Conservation (phyloP, 2,888 invertebrate genomes). For the Agrochola lychnidis region DNA sequence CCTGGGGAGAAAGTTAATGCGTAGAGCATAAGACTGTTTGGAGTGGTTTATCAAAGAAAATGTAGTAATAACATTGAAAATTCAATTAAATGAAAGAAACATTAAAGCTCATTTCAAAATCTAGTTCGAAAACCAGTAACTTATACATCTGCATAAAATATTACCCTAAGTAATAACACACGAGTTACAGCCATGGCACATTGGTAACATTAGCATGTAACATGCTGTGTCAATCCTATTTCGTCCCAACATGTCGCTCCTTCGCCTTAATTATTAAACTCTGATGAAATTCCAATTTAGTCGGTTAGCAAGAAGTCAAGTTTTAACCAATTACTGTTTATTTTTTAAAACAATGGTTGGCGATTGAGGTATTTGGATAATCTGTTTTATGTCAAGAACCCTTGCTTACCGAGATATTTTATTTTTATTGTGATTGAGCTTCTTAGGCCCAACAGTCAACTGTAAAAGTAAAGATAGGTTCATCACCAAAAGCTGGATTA, state of each 20-base stretch:
- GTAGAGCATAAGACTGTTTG: neutral
- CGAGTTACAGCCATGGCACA: neutral
- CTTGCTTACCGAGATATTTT: neutral
- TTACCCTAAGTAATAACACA: slow-evolving; percentile 16
- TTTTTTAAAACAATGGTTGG: slow-evolving; percentile 1
- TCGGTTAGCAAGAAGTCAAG: slow-evolving; percentile 3
- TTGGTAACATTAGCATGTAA: slow-evolving; percentile 27
- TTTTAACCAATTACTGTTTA: slow-evolving; percentile 17
- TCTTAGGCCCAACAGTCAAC: neutral
- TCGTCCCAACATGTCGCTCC: slow-evolving; percentile 32
- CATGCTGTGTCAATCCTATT: slow-evolving; percentile 39
- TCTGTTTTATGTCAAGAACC: neutral
- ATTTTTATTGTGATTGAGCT: neutral
- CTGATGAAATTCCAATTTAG: slow-evolving; percentile 29
- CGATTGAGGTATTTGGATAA: neutral
- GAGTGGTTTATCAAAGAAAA: too few relatives aligned
- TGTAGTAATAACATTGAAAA: neutral
- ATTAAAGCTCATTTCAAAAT: neutral
- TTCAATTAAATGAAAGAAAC: neutral
- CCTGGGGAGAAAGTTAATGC: neutral
- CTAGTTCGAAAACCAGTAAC: neutral
- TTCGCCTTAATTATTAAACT: slow-evolving; percentile 44
- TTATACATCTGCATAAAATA: neutral
- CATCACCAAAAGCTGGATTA: too few relatives aligned
- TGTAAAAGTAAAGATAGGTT: too few relatives aligned